Base-by-base conservation (phyloP, 2,113 vertebrate genomes). In the Charadrius vociferus region DNA sequence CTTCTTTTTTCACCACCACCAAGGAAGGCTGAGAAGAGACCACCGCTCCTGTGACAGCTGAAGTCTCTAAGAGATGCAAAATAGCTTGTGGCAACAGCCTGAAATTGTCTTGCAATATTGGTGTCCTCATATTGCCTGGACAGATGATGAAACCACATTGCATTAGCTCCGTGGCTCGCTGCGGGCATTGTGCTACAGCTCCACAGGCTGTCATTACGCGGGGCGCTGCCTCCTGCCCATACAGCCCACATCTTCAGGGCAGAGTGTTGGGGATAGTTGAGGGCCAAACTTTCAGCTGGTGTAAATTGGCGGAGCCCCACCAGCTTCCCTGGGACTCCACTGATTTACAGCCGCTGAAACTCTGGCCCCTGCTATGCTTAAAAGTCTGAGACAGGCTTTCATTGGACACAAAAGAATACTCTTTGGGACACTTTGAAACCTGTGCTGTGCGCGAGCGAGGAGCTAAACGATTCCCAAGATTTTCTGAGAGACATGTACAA, bases 391-490 rank as follows among this genome's bases (percentile, higher is more conserved):
- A 43, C 73, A 90, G 86, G 66, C 93, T 97, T 96, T 97, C 96
- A 92, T 67, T 95, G 91, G 82, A 87, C 74, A 86, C 68, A 56
- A 88, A 91, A 90, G 29, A 97, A 97, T 91, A 49, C 4, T 6
- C 95, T 86, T 75, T 95, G 95, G 97, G 97, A 91, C 10, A 49
- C 93, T 95, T 45, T 74, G 94, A 95, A 97, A 96, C 77, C 81
- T 88, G 94, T 21, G n/a, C 90, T 29, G 29, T 49, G 59, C 1
- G 7, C 39, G 19, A 65, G 71, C 2, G 0, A 95, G 90, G 71
- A 93, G 72, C 67, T 81, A 96, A 97, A 55, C 9, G 68, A 93
- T 94, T 96, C 95, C 70, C 86, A 79, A 94, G 95, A 66, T 68
- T 73, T 78, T 95, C 91, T 81, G 59, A 37, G 81, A 66, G 73